Conservation (phyloP, 2,113 vertebrate species). For the Delphinus delphis region DNA sequence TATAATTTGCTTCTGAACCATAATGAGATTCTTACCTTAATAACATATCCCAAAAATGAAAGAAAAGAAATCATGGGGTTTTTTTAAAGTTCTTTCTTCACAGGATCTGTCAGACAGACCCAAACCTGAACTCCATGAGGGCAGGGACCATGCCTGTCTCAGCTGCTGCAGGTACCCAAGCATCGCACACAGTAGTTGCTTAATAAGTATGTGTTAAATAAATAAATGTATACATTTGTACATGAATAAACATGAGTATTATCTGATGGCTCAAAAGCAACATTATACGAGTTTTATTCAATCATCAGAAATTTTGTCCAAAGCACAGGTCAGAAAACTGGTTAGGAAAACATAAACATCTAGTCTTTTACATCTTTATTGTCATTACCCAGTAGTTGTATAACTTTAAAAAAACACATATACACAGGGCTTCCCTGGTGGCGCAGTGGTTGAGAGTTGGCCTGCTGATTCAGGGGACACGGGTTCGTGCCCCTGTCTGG, state of each 20-base stretch:
- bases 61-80: neutral
- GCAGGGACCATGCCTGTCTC: neutral
- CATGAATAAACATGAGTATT: neutral
- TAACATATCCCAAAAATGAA: neutral
- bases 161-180: neutral
- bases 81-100: neutral
- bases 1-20: neutral
- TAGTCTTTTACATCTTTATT: neutral
- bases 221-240: neutral
- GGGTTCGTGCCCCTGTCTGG: no score
- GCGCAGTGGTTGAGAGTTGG: no score
- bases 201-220: neutral
- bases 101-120: neutral
- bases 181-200: neutral
- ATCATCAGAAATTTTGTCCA: neutral
- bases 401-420: neutral
- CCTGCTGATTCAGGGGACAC: no score
- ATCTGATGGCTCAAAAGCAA: neutral
- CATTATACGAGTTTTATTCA: neutral
- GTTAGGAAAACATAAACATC: neutral
- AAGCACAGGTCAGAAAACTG: neutral
- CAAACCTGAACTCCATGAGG: neutral
- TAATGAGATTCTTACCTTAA: neutral
- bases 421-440: no score
- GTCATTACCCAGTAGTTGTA: neutral